These are phyloP conservation scores for Mustela lutreola DNA, from an alignment of 2,113 vertebrate species.

Conservation along the genomic window DNA sequence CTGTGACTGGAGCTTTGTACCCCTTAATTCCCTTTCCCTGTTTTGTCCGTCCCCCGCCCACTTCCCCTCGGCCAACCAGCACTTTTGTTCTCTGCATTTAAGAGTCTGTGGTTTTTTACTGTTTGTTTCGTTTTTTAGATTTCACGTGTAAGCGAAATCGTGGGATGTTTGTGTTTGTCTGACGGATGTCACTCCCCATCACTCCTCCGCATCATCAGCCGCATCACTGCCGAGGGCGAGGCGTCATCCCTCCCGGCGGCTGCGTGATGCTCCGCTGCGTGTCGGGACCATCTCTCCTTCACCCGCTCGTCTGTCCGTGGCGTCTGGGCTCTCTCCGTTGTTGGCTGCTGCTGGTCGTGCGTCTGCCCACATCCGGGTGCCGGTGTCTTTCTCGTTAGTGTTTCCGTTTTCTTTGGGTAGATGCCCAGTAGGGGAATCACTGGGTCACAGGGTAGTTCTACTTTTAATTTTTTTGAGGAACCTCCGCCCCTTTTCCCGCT, in stretches of 20 bases:
- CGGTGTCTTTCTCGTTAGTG: not conserved
- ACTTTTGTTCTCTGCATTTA: not conserved
- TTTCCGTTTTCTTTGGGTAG: not conserved
- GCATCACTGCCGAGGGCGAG: not conserved
- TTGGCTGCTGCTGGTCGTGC: not conserved
- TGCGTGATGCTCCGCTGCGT: rapidly evolving
- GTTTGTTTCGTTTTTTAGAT: not conserved
- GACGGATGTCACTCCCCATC: too few species aligned
- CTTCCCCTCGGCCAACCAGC: not conserved
- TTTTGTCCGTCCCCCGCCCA: not conserved
- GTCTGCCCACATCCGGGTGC: not conserved
- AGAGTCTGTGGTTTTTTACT: not conserved
- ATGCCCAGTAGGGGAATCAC: not conserved
- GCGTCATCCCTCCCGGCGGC: not conserved
- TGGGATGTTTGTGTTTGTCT: not conserved
- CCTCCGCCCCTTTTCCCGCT: not conserved
- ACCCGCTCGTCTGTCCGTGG: not conserved
- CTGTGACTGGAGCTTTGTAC: not conserved
- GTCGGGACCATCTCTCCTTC: rapidly evolving
- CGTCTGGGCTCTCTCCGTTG: not conserved
- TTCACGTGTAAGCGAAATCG: not conserved
- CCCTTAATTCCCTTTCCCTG: not conserved
- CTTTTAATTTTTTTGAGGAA: not conserved
- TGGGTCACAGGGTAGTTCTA: not conserved
- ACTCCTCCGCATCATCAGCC: too few species aligned